Evolutionary conservation across 1,140 invertebrate species (phyloP), one percentile per base, ranked within the genome.

Genomic region (Drosophila ercepeae): DNA sequence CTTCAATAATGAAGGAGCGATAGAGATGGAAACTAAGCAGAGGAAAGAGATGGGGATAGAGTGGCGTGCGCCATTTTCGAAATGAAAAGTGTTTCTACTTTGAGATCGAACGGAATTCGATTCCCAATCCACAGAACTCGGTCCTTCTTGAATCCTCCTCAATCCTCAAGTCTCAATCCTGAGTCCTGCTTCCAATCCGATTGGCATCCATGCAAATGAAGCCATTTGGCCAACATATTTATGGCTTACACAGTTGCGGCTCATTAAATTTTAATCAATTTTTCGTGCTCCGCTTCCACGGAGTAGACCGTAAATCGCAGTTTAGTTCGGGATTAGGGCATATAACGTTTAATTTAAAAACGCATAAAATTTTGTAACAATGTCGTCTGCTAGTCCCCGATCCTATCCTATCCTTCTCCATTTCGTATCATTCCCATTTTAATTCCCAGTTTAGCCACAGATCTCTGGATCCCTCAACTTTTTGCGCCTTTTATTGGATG

Each of bases 271-370:
- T 84, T 84, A 86, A 84, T 84, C 81, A 84, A 84, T 84, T 81
- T 84, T 84, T 84, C 54, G 53, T 72, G 71, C 71, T 75, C 27
- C 49, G 57, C 34, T 53, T 53, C 65, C 48, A 25, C 44, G 67
- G 52, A 44, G 36, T 44, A 45, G 58, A 49, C 83, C 81, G 77
- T 86, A 81, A 88, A 88, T 88, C 76, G 82, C 82, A 70, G 82
- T 88, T 86, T 88, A 86, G 73, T 77, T 77, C 76, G 59, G 73
- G 81, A 84, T 86, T 84, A 84, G 81, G 57, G 81, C 81, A 81
- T 86, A 86, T 76, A 89, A 90, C 84, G 86, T 89, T 89, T 89
- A 89, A 89, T 89, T 86, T 89, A 75, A 89, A 86, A 89, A 89
- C 69, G 73, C 81, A 89, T 89, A 86, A 89, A 89, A 89, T 70